Evolutionary conservation across 2,888 invertebrate genomes (phyloP).

Genomic region (Drosophila recens): DNA sequence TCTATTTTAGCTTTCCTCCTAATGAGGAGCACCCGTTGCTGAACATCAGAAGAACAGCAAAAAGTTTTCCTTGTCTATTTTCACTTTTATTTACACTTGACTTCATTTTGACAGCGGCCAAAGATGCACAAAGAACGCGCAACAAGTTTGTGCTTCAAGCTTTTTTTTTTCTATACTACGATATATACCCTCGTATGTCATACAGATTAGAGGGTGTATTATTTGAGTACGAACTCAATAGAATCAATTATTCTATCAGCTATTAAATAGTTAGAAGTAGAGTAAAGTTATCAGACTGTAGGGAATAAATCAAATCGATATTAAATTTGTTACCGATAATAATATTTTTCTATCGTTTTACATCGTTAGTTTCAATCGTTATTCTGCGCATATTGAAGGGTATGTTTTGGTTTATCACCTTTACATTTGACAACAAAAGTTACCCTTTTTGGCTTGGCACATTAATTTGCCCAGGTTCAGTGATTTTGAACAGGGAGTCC

Average conservation of each 20-base stretch:
- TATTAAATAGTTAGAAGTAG: not conserved
- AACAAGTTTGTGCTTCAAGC: slow-evolving; percentile 63
- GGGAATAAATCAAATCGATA: not conserved
- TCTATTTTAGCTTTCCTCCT: slow-evolving; percentile 33
- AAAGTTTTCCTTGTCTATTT: slow-evolving; percentile 48
- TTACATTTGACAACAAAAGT: slow-evolving; percentile 62
- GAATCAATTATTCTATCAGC: not conserved
- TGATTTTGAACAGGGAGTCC: slow-evolving; percentile 48
- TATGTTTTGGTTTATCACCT: slow-evolving; percentile 26
- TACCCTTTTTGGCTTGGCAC: slow-evolving; percentile 77
- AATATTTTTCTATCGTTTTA: not conserved
- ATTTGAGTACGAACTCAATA: not conserved
- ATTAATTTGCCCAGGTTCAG: slow-evolving; percentile 73
- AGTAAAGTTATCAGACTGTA: too few relatives aligned
- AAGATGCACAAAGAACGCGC: slow-evolving; percentile 51
- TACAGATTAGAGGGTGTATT: not conserved
- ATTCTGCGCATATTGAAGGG: slow-evolving; percentile 12
- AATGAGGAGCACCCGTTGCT: slow-evolving; percentile 66
- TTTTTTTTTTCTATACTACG: slow-evolving; percentile 1
- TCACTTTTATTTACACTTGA: slow-evolving; percentile 69
- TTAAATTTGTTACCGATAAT: not conserved
- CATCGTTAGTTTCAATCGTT: not conserved
- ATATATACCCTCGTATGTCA: not conserved
- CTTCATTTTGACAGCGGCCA: slow-evolving; percentile 56
- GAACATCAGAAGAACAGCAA: slow-evolving; percentile 31